Percentiles rank a stretch among this genome's conserved stretches.
These are phyloP conservation scores for Amitus sp. DNA, from an alignment of 2,888 invertebrate genomes.

Conservation along the genomic window DNA sequence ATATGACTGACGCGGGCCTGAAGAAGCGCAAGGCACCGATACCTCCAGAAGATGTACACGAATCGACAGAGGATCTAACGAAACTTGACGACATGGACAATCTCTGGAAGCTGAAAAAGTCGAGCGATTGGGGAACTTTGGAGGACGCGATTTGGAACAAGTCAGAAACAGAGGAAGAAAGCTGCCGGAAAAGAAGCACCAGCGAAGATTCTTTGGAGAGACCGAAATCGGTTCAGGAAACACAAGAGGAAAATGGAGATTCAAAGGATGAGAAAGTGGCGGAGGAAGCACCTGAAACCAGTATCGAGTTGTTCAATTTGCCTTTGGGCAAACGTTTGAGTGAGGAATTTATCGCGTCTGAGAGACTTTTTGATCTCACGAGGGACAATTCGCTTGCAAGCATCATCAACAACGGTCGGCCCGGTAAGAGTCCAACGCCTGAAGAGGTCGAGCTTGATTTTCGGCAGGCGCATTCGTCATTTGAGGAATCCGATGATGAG, in stretches of 20 bases:
- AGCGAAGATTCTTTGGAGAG: constrained; percentile 70
- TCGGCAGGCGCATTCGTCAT: constrained; percentile 42
- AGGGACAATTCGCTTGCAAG: constrained; percentile 57
- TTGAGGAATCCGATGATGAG: constrained; percentile 38
- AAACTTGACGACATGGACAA: constrained; percentile 74
- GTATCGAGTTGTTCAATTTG: constrained; percentile 55
- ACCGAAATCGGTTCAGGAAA: constrained; percentile 73
- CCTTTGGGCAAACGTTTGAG: constrained; percentile 56
- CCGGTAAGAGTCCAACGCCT: constrained; percentile 53
- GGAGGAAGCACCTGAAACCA: constrained; percentile 43
- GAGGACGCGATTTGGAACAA: constrained; percentile 78
- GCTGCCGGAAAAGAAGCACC: constrained; percentile 46
- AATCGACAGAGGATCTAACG: constrained; percentile 60
- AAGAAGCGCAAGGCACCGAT: constrained; percentile 77
- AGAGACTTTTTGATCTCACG: constrained; percentile 56
- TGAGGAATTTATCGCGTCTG: constrained; percentile 54
- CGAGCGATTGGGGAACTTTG: constrained; percentile 78
- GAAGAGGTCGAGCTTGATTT: constrained; percentile 56
- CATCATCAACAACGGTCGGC: constrained; percentile 55
- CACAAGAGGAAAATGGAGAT: constrained; percentile 61
- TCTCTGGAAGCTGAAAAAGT: constrained; percentile 78
- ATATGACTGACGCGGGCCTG: constrained; percentile 73
- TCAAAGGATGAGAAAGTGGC: constrained; percentile 23
- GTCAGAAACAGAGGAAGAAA: constrained; percentile 60
- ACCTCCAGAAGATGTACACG: constrained; percentile 61